Conservation (phyloP, 2,888 invertebrate genomes). For the Pseudanteris insignis region DNA sequence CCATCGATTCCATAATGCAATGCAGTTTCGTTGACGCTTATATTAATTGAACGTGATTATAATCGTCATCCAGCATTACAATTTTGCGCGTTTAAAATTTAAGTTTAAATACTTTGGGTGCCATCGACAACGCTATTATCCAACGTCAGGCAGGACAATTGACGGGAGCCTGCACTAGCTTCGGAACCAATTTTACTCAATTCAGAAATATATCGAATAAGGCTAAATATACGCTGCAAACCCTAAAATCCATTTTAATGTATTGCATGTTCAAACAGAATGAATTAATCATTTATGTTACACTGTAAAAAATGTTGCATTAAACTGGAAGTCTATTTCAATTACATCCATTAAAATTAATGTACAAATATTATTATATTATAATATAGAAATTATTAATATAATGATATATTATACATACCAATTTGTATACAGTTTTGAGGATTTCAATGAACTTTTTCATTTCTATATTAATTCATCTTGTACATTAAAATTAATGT, state of each 20-base stretch:
- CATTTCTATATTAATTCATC: too few relatives aligned
- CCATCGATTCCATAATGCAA: background rate
- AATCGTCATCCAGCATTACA: slow-evolving; percentile 13
- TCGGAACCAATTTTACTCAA: slow-evolving; percentile 20
- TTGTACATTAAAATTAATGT: too few relatives aligned
- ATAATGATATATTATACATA: too few relatives aligned
- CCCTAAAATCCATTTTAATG: background rate
- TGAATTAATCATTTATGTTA: too few relatives aligned
- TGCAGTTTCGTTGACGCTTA: background rate
- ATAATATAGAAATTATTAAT: too few relatives aligned
- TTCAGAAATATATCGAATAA: slow-evolving; percentile 7
- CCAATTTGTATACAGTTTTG: too few relatives aligned
- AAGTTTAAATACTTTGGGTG: slow-evolving; percentile 18
- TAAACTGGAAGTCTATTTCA: too few relatives aligned
- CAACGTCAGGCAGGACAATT: slow-evolving; percentile 24
- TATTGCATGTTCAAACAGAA: too few relatives aligned
- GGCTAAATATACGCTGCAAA: slow-evolving; percentile 3
- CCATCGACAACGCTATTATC: slow-evolving; percentile 23
- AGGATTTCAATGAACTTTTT: too few relatives aligned
- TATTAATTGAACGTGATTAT: slow-evolving; percentile 6
- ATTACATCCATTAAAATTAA: too few relatives aligned
- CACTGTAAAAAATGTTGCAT: too few relatives aligned
- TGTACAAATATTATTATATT: too few relatives aligned
- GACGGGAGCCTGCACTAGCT: slow-evolving; percentile 18
- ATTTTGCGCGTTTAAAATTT: slow-evolving; percentile 10